Base-by-base conservation (phyloP, 2,797 vertebrate species). In the Gephyroberyx darwinii region DNA sequence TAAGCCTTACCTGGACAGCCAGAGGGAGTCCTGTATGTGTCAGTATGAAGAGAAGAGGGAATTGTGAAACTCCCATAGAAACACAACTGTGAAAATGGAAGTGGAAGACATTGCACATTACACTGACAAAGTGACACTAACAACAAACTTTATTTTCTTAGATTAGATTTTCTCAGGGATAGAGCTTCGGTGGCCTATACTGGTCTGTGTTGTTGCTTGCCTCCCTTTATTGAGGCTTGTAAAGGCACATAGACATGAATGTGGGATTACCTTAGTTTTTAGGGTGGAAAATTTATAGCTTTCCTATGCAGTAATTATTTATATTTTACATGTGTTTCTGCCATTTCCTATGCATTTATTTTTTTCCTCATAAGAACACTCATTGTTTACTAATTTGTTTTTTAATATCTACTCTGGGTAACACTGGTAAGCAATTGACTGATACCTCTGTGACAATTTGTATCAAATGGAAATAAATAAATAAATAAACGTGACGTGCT, bases 1-100 rank as follows among this genome's bases (percentile, higher is more conserved):
- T 82, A 98, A 99, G 59, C 98, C 98, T 0, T 99, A 98, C 90
- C 92, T 99, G 94, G 98, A 99, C 81, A 97, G 98, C 80, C 98
- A 99, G 84, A 93, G 96, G 65, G 95, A 94, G 0, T 95, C 97
- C 0, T 99, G 98, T 19, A 90, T 93, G 75, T 99, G 98, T 85
- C 95, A 2, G 5, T 96, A 95, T 0, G 95, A 98, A 86, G 85
- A 94, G 31, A 98, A 96, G 77, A 89, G 60, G 8, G 97, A 98
- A 43, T 94, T 99, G 71, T 98, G 88, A 96, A 45, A 1, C n/a
- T 0, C 0, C 43, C 17, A n/a, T 22, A 33, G 13, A 37, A 26
- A 56, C 55, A 51, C 31, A 20, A 48, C 61, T 65, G 55, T 61
- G 8, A 35, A 4, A 60, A 56, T 26, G 64, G 33, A 66, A 45